phyloP scores from a whole-genome alignment of 2,797 vertebrate species.

The Rhinophrynus dorsalis region DNA sequence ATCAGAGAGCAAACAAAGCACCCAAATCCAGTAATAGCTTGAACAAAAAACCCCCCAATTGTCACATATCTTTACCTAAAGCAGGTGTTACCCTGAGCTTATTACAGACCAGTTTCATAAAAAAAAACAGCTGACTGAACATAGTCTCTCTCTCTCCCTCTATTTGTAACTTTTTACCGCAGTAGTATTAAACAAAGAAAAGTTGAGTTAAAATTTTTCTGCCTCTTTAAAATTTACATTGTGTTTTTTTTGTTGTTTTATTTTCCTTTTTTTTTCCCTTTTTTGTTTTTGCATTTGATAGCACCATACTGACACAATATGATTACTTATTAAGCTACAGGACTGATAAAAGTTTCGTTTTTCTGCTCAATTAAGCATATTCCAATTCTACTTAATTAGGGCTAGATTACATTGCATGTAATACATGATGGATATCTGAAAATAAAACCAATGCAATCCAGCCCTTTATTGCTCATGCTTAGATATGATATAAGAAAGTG shows the following conservation, averaged over 20 bases:
- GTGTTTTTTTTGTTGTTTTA: too few species aligned
- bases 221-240: slow-evolving; percentile 24
- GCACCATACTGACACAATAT: slow-evolving; percentile 15
- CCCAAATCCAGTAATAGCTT: slow-evolving; percentile 13
- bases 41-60: background rate
- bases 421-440: too few species aligned
- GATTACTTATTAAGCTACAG: slow-evolving; percentile 14
- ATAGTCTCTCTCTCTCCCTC: slow-evolving; percentile 50
- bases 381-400: too few species aligned
- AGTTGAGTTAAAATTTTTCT: slow-evolving; percentile 49
- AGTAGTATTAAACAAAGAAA: slow-evolving; percentile 52
- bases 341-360: too few species aligned
- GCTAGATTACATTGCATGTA: too few species aligned
- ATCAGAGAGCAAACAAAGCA: slow-evolving; percentile 11
- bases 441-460: too few species aligned
- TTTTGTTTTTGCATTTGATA: background rate
- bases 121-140: slow-evolving; percentile 56
- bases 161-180: slow-evolving; percentile 5
- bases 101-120: slow-evolving; percentile 64
- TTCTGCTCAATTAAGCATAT: too few species aligned
- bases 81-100: slow-evolving; percentile 76
- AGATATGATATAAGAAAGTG: too few species aligned
- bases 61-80: slow-evolving; percentile 64
- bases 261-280: too few species aligned
- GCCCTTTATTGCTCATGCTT: too few species aligned